Evolutionary conservation across 2,113 vertebrate species (phyloP).

Genomic region (Pachypanchax playfairii): DNA sequence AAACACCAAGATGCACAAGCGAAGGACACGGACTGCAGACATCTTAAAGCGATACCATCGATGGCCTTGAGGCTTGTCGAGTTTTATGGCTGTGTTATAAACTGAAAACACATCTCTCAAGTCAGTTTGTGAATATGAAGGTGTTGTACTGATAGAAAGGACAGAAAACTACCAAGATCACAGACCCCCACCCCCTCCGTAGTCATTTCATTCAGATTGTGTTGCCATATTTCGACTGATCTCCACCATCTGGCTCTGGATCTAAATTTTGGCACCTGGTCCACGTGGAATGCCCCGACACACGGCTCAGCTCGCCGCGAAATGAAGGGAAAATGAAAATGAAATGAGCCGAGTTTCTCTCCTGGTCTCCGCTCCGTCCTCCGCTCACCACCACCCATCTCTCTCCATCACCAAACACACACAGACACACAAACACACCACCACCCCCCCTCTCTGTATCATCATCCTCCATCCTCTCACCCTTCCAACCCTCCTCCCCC

Average conservation of each 20-base stretch:
- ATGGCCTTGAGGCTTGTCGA: slow-evolving; percentile 29
- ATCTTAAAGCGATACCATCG: slow-evolving; percentile 28
- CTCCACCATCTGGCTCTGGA: slow-evolving; percentile 70
- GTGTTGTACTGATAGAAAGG: not conserved
- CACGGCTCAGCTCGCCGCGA: slow-evolving; percentile 48
- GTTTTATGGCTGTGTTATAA: slow-evolving; percentile 37
- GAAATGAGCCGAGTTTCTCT: slow-evolving; percentile 72
- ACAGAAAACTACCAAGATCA: not conserved
- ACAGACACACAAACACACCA: not conserved
- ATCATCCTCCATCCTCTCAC: slow-evolving; percentile 58
- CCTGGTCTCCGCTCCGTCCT: slow-evolving; percentile 67
- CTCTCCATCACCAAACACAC: not conserved
- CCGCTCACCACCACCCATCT: slow-evolving; percentile 37
- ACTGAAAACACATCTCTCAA: slow-evolving; percentile 11
- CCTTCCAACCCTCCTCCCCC: slow-evolving; percentile 10
- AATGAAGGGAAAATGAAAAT: slow-evolving; percentile 76
- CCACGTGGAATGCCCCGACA: slow-evolving; percentile 59
- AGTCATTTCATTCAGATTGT: slow-evolving; percentile 56
- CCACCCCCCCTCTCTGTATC: slow-evolving; percentile 48
- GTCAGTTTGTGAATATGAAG: slow-evolving; percentile 30
- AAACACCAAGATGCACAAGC: slow-evolving; percentile 48
- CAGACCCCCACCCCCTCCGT: slow-evolving; percentile 45
- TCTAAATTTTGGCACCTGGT: slow-evolving; percentile 61
- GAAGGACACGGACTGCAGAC: slow-evolving; percentile 24
- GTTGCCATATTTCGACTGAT: slow-evolving; percentile 62